Evolutionary conservation across 2,113 vertebrate genomes (phyloP).

Genomic region (Perognathus longimembris): DNA sequence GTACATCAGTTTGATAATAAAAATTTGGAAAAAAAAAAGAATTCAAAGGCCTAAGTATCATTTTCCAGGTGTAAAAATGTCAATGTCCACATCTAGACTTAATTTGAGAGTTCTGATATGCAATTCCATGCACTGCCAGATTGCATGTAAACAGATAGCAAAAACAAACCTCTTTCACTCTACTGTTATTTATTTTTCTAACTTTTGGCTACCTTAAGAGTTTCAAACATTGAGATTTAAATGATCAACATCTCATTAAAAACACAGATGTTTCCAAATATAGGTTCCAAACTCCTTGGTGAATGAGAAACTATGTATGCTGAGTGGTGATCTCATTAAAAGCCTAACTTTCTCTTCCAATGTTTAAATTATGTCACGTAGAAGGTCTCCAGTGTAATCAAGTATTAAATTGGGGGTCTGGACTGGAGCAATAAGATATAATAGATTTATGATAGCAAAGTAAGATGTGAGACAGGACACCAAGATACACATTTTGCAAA

Average conservation of each 20-base stretch:
- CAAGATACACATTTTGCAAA: not conserved
- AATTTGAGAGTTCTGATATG: constrained; percentile 29
- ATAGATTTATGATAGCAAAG: not conserved
- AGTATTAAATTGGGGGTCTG: constrained; percentile 50
- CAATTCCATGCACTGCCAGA: constrained; percentile 33
- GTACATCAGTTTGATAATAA: no score
- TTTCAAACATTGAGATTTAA: constrained; percentile 75
- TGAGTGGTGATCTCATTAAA: constrained; percentile 11
- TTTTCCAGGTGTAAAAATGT: constrained; percentile 34
- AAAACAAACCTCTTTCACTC: constrained; percentile 3
- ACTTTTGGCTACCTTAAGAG: constrained; percentile 55
- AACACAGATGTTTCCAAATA: constrained; percentile 67
- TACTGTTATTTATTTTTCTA: constrained; percentile 61
- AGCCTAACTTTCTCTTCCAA: not conserved
- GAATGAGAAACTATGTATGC: constrained; percentile 5
- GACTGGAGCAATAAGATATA: not conserved
- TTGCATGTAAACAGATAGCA: constrained; percentile 49
- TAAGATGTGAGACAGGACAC: not conserved
- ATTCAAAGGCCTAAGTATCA: constrained; percentile 29
- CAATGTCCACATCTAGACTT: constrained; percentile 54
- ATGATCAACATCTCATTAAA: constrained; percentile 65
- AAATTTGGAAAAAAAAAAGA: no score
- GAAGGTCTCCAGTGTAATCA: constrained; percentile 39
- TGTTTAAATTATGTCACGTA: not conserved
- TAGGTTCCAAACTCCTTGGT: not conserved